Percentiles rank a stretch among this genome's conserved stretches.
These are phyloP conservation scores for Macroglossus sobrinus DNA, from an alignment of 2,113 vertebrate genomes.

Conservation along the genomic window DNA sequence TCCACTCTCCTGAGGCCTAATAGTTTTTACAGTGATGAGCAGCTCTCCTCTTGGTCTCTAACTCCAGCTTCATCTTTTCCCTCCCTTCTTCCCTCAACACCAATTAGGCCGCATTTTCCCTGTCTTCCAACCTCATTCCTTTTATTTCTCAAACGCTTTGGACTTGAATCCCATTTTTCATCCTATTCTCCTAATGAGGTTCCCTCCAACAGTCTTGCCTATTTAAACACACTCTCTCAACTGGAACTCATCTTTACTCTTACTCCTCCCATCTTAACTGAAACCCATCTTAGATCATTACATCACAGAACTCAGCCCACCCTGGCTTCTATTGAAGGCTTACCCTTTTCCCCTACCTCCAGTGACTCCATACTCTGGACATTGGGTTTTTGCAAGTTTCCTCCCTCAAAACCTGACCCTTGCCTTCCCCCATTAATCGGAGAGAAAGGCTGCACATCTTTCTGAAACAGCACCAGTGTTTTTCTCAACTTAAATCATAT, in stretches of 20 bases:
- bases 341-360: background rate
- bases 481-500: background rate
- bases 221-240: background rate
- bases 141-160: slow-evolving; percentile 11
- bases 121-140: background rate
- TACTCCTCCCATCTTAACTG: background rate
- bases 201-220: background rate
- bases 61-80: background rate
- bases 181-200: background rate
- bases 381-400: background rate
- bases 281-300: background rate
- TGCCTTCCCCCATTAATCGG: background rate
- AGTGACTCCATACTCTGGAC: background rate
- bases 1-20: background rate
- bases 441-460: background rate
- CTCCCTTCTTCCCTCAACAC: background rate
- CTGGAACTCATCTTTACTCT: background rate
- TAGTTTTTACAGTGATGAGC: background rate
- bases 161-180: background rate
- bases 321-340: background rate
- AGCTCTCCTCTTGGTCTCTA: background rate
- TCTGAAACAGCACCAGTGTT: background rate
- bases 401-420: background rate
- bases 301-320: background rate
- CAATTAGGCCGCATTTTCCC: background rate